These are phyloP conservation scores for Eupeodes luniger DNA, from an alignment of 2,888 invertebrate species.

Conservation along the genomic window DNA sequence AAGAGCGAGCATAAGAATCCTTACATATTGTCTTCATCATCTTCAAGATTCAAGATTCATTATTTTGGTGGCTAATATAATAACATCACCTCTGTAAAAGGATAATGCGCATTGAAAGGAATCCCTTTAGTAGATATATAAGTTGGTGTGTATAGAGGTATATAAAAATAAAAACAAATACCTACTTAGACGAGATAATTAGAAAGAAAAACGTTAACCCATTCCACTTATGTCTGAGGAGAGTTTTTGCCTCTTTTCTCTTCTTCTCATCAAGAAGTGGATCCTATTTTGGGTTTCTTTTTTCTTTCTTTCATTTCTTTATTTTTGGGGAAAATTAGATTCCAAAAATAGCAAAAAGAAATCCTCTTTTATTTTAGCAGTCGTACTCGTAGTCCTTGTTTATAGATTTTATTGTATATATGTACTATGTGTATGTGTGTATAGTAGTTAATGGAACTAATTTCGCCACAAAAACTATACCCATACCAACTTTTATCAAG, in stretches of 20 bases:
- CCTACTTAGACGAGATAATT: conserved; percentile 56
- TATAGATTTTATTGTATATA: neutral
- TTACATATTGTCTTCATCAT: conserved; percentile 49
- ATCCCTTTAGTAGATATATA: neutral
- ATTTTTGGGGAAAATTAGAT: conserved; percentile 40
- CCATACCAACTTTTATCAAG: neutral
- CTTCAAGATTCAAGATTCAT: conserved; percentile 44
- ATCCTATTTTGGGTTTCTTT: conserved; percentile 45
- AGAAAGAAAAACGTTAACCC: conserved; percentile 43
- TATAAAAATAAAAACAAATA: conserved; percentile 35
- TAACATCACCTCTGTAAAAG: conserved; percentile 64
- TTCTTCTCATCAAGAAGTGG: conserved; percentile 48
- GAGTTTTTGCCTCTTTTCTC: conserved; percentile 20
- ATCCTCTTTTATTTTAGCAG: conserved; percentile 12
- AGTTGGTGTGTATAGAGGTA: too few relatives aligned
- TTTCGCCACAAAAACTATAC: conserved; percentile 70
- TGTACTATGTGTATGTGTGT: neutral
- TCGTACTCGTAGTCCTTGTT: neutral
- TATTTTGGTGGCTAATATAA: conserved; percentile 63
- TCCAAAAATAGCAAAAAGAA: conserved; percentile 53
- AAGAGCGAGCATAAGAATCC: conserved; percentile 28
- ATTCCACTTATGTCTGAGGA: conserved; percentile 47
- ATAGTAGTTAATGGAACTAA: conserved; percentile 60
- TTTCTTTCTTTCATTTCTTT: neutral
- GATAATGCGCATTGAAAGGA: conserved; percentile 66